Evolutionary conservation across 2,113 vertebrate species (phyloP).

Genomic region (Bufo bufo): DNA sequence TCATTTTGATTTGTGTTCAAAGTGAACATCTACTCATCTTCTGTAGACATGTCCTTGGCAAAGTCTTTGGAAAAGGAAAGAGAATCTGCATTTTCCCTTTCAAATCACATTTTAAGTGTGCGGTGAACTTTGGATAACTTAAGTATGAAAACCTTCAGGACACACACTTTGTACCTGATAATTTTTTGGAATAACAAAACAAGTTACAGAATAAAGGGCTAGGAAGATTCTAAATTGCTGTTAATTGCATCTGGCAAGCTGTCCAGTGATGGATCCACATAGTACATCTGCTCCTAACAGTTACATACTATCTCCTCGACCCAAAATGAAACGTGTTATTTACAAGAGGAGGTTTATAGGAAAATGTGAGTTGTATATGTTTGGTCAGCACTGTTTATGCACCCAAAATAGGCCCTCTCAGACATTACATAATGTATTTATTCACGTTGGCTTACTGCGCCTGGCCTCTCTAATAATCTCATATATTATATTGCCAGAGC

Average conservation of each 20-base stretch:
- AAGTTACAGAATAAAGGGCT: conserved; percentile 10
- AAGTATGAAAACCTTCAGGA: conserved; percentile 13
- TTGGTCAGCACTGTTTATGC: conserved; percentile 64
- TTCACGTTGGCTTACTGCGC: conserved; percentile 68
- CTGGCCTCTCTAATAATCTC: conserved; percentile 73
- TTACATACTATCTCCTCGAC: conserved; percentile 67
- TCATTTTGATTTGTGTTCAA: conserved; percentile 45
- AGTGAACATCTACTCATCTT: conserved; percentile 39
- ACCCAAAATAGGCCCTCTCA: conserved; percentile 63
- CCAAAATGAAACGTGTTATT: conserved; percentile 74
- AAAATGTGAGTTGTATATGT: conserved; percentile 67
- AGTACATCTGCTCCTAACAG: conserved; percentile 56
- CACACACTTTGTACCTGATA: conserved; percentile 46
- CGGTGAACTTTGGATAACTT: conserved; percentile 47
- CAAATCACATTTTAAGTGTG: conserved; percentile 44
- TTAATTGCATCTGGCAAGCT: conserved; percentile 75
- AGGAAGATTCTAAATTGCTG: conserved; percentile 60
- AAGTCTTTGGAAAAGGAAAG: conserved; percentile 44
- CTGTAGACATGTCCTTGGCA: conserved; percentile 50
- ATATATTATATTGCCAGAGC: conserved; percentile 71
- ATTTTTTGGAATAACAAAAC: conserved; percentile 40
- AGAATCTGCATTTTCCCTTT: conserved; percentile 32
- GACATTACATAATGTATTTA: conserved; percentile 68
- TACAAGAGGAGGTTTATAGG: conserved; percentile 70
- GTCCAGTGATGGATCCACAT: conserved; percentile 63